Evolutionary conservation across 2,113 vertebrate species (phyloP).

Genomic region (Scomber colias): DNA sequence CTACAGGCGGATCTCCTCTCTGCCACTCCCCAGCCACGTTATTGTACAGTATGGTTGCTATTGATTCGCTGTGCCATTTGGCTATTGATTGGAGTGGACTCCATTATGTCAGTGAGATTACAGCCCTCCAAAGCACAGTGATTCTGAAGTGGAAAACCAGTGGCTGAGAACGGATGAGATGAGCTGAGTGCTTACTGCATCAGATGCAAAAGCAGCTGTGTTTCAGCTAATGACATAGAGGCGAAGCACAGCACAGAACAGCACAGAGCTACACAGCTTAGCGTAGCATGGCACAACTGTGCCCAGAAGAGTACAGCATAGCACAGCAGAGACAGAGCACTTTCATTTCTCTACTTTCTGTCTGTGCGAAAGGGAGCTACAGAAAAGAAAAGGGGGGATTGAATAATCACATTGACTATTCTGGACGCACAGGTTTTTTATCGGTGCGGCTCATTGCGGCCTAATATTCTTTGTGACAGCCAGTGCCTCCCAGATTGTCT

Average conservation of each 20-base stretch:
- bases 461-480: conserved; percentile 67
- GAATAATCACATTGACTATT: conserved; percentile 58
- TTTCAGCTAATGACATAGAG: conserved; percentile 64
- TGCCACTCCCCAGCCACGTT: conserved; percentile 50
- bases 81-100: conserved; percentile 80
- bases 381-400: conserved; percentile 19
- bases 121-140: conserved; percentile 61
- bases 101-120: conserved; percentile 81
- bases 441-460: conserved; percentile 44
- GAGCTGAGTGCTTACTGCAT: conserved; percentile 62
- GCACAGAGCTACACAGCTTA: conserved; percentile 25
- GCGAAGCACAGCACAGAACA: conserved; percentile 17
- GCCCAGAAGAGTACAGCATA: conserved; percentile 39
- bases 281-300: conserved; percentile 32
- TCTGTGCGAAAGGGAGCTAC: conserved; percentile 34
- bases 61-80: conserved; percentile 75
- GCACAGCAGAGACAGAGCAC: conserved; percentile 45
- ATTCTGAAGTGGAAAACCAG: conserved; percentile 68
- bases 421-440: conserved; percentile 20
- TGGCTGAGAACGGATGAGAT: conserved; percentile 66
- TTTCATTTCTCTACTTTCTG: conserved; percentile 48
- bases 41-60: conserved; percentile 68
- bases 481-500: conserved; percentile 60
- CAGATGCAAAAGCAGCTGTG: conserved; percentile 66
- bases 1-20: conserved; percentile 26